Evolutionary conservation across 2,888 invertebrate genomes (phyloP).

Genomic region (Erebia aethiops): DNA sequence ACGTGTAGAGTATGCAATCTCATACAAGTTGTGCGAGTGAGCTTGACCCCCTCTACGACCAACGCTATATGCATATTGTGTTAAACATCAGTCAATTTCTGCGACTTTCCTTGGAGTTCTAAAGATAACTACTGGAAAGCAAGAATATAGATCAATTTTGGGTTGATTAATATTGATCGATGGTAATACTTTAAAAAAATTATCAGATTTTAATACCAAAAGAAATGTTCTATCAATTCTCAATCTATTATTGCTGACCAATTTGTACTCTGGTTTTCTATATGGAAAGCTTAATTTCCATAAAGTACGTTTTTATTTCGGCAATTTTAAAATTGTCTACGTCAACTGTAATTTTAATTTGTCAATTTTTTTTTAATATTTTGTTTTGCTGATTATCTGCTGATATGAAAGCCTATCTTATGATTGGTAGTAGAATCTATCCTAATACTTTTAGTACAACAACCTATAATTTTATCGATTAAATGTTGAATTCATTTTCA

Average conservation of each 20-base stretch:
- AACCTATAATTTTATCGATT: background rate
- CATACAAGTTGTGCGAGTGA: constrained; percentile 57
- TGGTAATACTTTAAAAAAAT: background rate
- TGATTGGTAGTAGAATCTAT: too few species aligned
- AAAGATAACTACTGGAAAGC: background rate
- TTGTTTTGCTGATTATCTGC: too few species aligned
- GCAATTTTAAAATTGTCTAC: too few species aligned
- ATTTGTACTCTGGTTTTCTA: background rate
- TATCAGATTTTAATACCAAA: background rate
- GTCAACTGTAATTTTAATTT: too few species aligned
- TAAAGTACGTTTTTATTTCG: background rate
- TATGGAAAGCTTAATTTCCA: background rate
- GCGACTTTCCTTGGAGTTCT: constrained; percentile 6
- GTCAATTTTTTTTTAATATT: too few species aligned
- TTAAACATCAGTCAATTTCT: constrained; percentile 24
- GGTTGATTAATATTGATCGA: background rate
- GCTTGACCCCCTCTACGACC: constrained; percentile 59
- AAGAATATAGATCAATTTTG: background rate
- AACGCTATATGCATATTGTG: constrained; percentile 30
- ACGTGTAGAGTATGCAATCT: constrained; percentile 43
- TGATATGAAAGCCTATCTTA: too few species aligned
- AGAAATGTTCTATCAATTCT: constrained; percentile 7
- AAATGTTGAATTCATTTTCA: background rate
- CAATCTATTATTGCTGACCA: background rate
- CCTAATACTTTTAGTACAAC: background rate